Conservation (phyloP, 1,140 invertebrate genomes). For the Aphelinus atriplicis region DNA sequence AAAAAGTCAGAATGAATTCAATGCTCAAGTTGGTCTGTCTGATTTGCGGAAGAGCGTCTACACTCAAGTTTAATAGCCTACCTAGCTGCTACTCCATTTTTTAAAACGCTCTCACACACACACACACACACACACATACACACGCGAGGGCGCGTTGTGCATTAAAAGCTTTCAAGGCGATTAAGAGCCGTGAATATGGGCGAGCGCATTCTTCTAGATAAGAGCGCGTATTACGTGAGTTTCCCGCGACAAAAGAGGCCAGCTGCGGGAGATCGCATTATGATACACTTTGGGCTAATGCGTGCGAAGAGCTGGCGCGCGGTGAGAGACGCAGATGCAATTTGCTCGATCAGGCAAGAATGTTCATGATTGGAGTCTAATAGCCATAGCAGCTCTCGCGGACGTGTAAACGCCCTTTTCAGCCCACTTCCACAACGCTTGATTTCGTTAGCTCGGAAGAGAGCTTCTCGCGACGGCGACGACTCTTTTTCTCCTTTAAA, state of each 20-base stretch:
- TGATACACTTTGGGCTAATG: constrained; percentile 2
- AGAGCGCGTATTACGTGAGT: constrained; percentile 8
- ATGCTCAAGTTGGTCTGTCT: too few relatives aligned
- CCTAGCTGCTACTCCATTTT: too few relatives aligned
- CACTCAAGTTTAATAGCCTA: too few relatives aligned
- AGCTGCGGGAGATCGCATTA: constrained; percentile 17
- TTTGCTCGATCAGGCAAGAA: constrained; percentile 14
- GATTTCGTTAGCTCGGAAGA: constrained; percentile 26
- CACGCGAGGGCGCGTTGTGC: too few relatives aligned
- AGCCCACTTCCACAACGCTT: constrained; percentile 27
- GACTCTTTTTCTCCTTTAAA: constrained; percentile 26
- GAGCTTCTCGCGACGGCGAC: background rate
- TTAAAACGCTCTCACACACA: too few relatives aligned
- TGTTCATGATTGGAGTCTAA: background rate
- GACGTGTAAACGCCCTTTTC: constrained; percentile 19
- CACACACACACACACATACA: too few relatives aligned
- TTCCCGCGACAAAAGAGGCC: constrained; percentile 8
- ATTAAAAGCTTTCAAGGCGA: constrained; percentile 37
- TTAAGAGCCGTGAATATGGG: constrained; percentile 17
- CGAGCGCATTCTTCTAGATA: constrained; percentile 1
- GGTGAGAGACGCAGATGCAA: constrained; percentile 31
- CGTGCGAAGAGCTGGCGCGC: constrained; percentile 11
- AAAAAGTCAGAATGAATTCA: too few relatives aligned
- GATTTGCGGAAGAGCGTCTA: too few relatives aligned
- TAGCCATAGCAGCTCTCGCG: too few relatives aligned